Conservation (phyloP, 2,113 vertebrate species). For the Corythornis madagascariensis region DNA sequence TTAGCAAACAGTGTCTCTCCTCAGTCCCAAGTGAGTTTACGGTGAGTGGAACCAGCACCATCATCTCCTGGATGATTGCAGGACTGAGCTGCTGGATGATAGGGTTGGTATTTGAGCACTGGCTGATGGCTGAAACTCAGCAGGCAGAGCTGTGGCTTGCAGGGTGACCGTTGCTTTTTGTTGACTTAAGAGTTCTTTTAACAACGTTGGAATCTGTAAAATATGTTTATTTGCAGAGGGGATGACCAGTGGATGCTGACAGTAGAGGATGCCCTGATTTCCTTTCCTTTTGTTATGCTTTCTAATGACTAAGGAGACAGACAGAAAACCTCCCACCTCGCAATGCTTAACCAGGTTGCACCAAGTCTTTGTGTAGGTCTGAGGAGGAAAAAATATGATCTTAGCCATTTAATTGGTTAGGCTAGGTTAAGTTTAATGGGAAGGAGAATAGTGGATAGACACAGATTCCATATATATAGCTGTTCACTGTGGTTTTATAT, state of each 20-base stretch:
- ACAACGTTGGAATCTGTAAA: neutral
- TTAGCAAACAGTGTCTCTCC: neutral
- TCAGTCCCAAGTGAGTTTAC: neutral
- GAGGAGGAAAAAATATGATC: slow-evolving; percentile 21
- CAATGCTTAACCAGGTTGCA: neutral
- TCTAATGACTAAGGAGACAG: neutral
- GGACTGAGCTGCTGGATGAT: neutral
- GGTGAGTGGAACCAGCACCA: neutral
- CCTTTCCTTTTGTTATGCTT: neutral
- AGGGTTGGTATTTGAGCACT: neutral
- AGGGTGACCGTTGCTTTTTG: neutral
- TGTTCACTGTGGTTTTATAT: slow-evolving; percentile 46
- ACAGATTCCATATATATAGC: slow-evolving; percentile 61
- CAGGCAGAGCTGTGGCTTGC: neutral
- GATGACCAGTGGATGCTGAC: neutral
- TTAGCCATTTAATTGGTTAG: slow-evolving; percentile 57
- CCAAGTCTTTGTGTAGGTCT: neutral
- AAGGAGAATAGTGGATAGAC: slow-evolving; percentile 31
- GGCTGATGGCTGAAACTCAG: neutral
- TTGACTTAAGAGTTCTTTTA: neutral
- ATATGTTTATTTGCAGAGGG: neutral
- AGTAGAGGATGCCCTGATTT: neutral
- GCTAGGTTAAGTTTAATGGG: slow-evolving; percentile 33
- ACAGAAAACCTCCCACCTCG: neutral
- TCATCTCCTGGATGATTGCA: neutral